Evolutionary conservation across 1,140 invertebrate species (phyloP).

Genomic region (Spodoptera frugiperda): DNA sequence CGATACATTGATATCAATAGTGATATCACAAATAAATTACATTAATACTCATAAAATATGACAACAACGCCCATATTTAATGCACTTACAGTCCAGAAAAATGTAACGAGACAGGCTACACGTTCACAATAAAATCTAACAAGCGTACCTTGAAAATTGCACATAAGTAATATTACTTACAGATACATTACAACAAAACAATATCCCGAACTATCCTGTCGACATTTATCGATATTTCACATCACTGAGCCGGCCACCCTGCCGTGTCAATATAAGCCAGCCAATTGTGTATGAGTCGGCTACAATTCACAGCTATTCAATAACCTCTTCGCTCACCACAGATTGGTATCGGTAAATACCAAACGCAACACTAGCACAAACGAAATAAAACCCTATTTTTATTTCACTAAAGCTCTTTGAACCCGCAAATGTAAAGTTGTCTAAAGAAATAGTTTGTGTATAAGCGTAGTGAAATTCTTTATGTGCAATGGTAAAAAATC

Average conservation of each 20-base stretch:
- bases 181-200: slow-evolving; percentile 38
- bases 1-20: no score
- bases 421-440: slow-evolving; percentile 14
- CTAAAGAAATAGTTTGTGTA: slow-evolving; percentile 29
- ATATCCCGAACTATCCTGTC: slow-evolving; percentile 39
- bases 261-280: slow-evolving; percentile 70
- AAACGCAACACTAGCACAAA: slow-evolving; percentile 4
- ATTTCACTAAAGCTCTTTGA: not conserved
- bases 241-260: slow-evolving; percentile 69
- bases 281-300: slow-evolving; percentile 76
- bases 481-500: slow-evolving; percentile 51
- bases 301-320: slow-evolving; percentile 77
- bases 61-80: not conserved
- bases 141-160: slow-evolving; percentile 32
- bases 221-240: slow-evolving; percentile 54
- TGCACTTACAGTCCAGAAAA: slow-evolving; percentile 14
- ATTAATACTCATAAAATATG: slow-evolving; percentile 8
- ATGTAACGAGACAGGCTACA: slow-evolving; percentile 10
- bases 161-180: slow-evolving; percentile 32
- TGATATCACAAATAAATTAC: no score
- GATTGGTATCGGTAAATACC: slow-evolving; percentile 65
- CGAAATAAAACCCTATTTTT: slow-evolving; percentile 30
- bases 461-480: slow-evolving; percentile 46
- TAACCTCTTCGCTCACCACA: slow-evolving; percentile 71
- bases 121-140: slow-evolving; percentile 35